phyloP scores from a whole-genome alignment of 2,888 invertebrate species.

The Hedychridium roseum region DNA sequence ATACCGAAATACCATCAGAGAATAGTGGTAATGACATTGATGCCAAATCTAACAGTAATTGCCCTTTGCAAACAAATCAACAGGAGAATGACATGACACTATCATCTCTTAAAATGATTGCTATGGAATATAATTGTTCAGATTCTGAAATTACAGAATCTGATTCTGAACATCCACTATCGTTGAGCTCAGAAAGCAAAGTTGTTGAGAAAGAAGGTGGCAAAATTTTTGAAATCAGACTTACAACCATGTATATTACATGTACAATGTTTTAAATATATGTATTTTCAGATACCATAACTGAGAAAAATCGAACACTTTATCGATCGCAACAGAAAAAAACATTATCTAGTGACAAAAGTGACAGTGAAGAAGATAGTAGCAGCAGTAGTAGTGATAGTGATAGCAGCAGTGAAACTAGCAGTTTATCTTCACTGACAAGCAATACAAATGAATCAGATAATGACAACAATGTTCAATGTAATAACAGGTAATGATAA shows the following conservation, averaged over 20 bases:
- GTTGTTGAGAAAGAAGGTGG: too few relatives aligned
- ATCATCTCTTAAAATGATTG: conserved; percentile 36
- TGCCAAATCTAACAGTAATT: too few relatives aligned
- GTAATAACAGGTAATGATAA: too few relatives aligned
- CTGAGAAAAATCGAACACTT: neutral
- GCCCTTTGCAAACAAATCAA: too few relatives aligned
- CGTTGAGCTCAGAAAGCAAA: too few relatives aligned
- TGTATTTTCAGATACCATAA: neutral
- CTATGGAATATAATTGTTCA: conserved; percentile 46
- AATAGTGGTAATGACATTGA: too few relatives aligned
- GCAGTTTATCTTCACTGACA: conserved; percentile 22
- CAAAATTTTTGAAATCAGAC: too few relatives aligned
- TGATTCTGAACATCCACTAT: neutral
- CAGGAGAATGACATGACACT: neutral
- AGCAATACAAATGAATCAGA: conserved; percentile 14
- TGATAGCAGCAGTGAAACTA: conserved; percentile 25
- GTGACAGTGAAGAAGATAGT: conserved; percentile 27
- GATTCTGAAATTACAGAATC: conserved; percentile 46
- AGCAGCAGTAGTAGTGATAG: conserved; percentile 19
- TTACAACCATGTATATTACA: neutral
- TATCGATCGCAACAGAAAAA: conserved; percentile 29
- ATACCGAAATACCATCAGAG: too few relatives aligned
- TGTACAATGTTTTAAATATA: neutral
- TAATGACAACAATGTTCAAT: too few relatives aligned
- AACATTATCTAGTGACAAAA: conserved; percentile 38